Evolutionary conservation across 2,113 vertebrate genomes (phyloP).

Genomic region (Clarias macrocephalus): DNA sequence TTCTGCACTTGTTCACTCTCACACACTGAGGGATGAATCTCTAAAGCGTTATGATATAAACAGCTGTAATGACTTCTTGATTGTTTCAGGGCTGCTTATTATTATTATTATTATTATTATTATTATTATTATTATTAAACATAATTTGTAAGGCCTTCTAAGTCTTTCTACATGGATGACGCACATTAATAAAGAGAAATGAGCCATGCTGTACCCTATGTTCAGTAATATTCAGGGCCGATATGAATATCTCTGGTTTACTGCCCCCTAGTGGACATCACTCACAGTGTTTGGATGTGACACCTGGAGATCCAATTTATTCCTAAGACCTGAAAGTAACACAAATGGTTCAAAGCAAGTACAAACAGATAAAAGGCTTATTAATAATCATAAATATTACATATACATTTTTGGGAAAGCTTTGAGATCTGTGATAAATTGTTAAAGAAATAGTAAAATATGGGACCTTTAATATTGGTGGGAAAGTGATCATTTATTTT

Average conservation of each 20-base stretch:
- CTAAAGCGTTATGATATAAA: not conserved
- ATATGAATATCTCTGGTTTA: not conserved
- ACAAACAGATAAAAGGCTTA: not conserved
- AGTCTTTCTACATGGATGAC: not conserved
- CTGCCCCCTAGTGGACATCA: conserved; percentile 5
- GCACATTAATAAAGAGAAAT: not conserved
- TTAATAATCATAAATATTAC: no score
- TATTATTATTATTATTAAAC: not conserved
- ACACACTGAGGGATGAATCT: not conserved
- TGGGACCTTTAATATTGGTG: no score
- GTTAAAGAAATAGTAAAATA: no score
- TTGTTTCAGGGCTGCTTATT: not conserved
- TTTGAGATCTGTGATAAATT: no score
- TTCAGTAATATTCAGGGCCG: not conserved
- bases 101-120: no score
- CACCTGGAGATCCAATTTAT: not conserved
- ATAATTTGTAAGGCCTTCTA: not conserved
- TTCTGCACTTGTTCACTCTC: not conserved
- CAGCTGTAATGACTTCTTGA: conserved; percentile 1
- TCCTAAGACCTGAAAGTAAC: not conserved
- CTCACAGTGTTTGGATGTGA: not conserved
- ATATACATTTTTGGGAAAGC: not conserved
- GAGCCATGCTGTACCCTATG: not conserved
- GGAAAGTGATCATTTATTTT: no score
- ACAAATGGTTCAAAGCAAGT: not conserved